Conservation (phyloP, 2,888 invertebrate species). For the Mycalesis mineus region DNA sequence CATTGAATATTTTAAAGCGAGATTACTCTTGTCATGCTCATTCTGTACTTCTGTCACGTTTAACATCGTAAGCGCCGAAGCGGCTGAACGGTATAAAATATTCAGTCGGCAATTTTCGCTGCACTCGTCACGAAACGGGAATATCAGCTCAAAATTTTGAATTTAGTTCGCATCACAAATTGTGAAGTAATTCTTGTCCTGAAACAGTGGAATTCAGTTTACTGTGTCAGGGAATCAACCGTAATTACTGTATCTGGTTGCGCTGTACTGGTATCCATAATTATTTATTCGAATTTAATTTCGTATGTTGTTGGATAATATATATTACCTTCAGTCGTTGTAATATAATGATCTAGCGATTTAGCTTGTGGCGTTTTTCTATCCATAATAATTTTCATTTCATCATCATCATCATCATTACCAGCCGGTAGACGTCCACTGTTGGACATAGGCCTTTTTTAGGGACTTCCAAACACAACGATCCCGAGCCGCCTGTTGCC, state of each 20-base stretch:
- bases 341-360: too few relatives aligned
- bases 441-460: too few relatives aligned
- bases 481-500: too few relatives aligned
- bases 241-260: not conserved
- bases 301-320: too few relatives aligned
- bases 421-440: too few relatives aligned
- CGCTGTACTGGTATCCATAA: not conserved
- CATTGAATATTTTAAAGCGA: constrained; percentile 8
- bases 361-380: too few relatives aligned
- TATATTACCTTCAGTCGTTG: too few relatives aligned
- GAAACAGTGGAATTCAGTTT: not conserved
- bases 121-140: constrained; percentile 25
- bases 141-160: constrained; percentile 24
- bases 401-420: too few relatives aligned
- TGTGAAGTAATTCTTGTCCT: not conserved
- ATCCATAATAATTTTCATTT: not conserved
- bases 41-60: constrained; percentile 44
- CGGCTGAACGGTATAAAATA: constrained; percentile 45
- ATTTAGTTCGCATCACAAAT: constrained; percentile 14
- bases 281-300: too few relatives aligned
- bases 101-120: constrained; percentile 43
- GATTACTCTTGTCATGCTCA: constrained; percentile 23
- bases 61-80: constrained; percentile 36
- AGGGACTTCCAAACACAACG: too few relatives aligned
- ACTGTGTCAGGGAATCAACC: not conserved